A percentile compares a stretch with the other conserved stretches of the same genome.
phyloP scores from a whole-genome alignment of 1,140 invertebrate genomes.

The Euura lappo region DNA sequence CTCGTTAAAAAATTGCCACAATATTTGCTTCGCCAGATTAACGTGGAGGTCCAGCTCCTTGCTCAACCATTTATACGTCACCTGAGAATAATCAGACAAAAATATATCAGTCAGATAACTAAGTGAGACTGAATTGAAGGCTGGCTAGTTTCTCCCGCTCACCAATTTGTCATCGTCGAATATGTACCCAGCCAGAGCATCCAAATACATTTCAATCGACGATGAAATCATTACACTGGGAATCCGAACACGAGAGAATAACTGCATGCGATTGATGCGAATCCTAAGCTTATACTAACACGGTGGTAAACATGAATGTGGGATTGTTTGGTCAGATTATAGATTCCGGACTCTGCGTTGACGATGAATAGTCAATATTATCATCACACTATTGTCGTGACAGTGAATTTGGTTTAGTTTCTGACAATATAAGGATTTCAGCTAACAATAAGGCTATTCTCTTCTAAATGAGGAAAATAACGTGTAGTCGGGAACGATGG shows the following conservation, averaged over 20 bases:
- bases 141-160: slow-evolving; percentile 19
- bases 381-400: background rate
- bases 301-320: no score
- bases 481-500: no score
- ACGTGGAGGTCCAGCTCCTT: slow-evolving; percentile 53
- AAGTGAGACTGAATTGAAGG: background rate
- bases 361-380: background rate
- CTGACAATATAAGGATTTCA: no score
- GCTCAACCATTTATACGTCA: slow-evolving; percentile 58
- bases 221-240: background rate
- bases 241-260: no score
- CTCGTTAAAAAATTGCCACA: slow-evolving; percentile 46
- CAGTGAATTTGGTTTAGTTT: no score
- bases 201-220: slow-evolving; percentile 30
- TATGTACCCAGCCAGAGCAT: slow-evolving; percentile 36
- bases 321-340: no score
- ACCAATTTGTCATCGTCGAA: slow-evolving; percentile 49
- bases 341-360: background rate
- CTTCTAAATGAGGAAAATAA: no score
- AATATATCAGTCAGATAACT: slow-evolving; percentile 7
- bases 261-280: no score
- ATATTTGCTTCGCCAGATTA: slow-evolving; percentile 52
- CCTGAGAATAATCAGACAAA: slow-evolving; percentile 35
- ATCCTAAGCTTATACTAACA: no score
- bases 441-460: no score